Conservation (phyloP, 2,888 invertebrate species). For the Nemotelus nigrinus region DNA sequence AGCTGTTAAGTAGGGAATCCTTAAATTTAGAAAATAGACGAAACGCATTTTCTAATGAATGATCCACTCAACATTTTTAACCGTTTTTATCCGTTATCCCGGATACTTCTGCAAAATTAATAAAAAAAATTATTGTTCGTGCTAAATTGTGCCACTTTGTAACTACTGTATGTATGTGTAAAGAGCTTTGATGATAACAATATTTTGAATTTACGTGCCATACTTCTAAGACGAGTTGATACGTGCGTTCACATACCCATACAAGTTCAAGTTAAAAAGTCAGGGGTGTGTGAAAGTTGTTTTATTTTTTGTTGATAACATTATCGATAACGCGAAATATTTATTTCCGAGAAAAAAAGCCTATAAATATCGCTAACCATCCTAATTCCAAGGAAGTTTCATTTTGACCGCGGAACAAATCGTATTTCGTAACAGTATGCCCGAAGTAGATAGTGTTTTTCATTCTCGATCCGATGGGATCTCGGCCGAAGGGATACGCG, state of each 20-base stretch:
- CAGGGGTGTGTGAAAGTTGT: neutral
- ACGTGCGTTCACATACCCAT: neutral
- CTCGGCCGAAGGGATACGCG: constrained; percentile 79
- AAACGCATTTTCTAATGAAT: too few species aligned
- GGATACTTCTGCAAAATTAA: too few species aligned
- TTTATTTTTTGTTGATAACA: neutral
- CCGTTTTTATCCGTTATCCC: too few species aligned
- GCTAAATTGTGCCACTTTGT: too few species aligned
- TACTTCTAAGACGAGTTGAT: too few species aligned
- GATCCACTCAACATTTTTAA: too few species aligned
- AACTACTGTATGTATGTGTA: too few species aligned
- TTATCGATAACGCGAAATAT: constrained; percentile 2
- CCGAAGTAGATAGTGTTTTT: constrained; percentile 66
- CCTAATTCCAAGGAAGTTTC: neutral
- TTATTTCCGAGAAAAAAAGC: neutral
- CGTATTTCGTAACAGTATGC: constrained; percentile 55
- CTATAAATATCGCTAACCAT: neutral
- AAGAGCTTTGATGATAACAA: too few species aligned
- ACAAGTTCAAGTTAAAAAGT: neutral
- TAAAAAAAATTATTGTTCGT: too few species aligned
- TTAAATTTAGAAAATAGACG: too few species aligned
- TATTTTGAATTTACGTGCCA: too few species aligned
- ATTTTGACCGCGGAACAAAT: neutral
- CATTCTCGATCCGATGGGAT: constrained; percentile 84
- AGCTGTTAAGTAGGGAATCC: too few species aligned